Base-by-base conservation (phyloP, 2,113 vertebrate species). In the Sisor rabdophorus region DNA sequence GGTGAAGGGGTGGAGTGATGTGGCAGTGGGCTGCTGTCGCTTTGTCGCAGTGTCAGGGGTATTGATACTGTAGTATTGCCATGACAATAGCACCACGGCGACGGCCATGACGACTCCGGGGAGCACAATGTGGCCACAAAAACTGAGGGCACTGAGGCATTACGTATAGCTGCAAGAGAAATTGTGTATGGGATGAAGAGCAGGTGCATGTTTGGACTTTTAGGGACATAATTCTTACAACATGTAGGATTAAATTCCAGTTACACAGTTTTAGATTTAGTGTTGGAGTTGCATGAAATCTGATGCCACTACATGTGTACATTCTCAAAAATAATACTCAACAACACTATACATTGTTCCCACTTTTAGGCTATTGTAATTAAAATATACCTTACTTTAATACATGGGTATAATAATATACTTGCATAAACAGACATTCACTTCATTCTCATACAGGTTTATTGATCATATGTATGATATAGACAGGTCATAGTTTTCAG, bases 1-100 rank as follows among this genome's bases (percentile, higher is more conserved):
- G 84, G 84, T 87, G 88, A 88, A 82, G 87, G 88, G 90, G 89
- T 88, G 90, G 90, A 89, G 87, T 89, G 89, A 91, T 88, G 87
- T 88, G 87, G 89, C 87, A 86, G 84, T 82, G 87, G 88, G 82
- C 87, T 88, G 90, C 89, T 90, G 89, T 90, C 89, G 90, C 90
- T 92, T 92, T 92, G 91, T 92, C 90, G 91, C 91, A 92, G 91
- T 91, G 91, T 91, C 89, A 92, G 89, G 82, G 30, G 89, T 91
- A 91, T 91, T 91, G 90, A 92, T 92, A 92, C 91, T 90, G 91
- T 91, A 91, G 90, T 89, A 87, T 87, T 87, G 71, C 87, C 86
- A 83, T 87, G 87, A 91, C 89, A 90, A 89, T 89, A 87, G 88
- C 87, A 82, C 86, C 87, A 83, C 87, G 87, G 90, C 87, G 89